These are phyloP conservation scores for Barbus barbus DNA, from an alignment of 2,113 vertebrate species.

Conservation along the genomic window DNA sequence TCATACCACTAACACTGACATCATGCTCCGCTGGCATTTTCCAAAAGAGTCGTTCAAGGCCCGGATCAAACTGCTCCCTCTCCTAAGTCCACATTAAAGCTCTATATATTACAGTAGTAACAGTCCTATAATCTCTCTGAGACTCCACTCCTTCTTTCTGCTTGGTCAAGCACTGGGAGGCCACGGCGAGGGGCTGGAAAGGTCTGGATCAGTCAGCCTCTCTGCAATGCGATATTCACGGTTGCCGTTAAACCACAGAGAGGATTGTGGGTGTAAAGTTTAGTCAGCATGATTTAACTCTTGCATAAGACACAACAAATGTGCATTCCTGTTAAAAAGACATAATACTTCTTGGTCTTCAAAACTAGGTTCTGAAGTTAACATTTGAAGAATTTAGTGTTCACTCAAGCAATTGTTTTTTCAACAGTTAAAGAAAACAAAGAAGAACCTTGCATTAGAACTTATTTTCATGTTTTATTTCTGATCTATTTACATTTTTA, in stretches of 20 bases:
- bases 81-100: slow-evolving; percentile 42
- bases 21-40: slow-evolving; percentile 26
- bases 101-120: slow-evolving; percentile 8
- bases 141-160: slow-evolving; percentile 53
- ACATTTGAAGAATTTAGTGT: neutral
- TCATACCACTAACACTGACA: slow-evolving; percentile 8
- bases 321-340: neutral
- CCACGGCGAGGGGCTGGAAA: slow-evolving; percentile 18
- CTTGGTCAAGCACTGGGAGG: slow-evolving; percentile 62
- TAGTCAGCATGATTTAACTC: slow-evolving; percentile 20
- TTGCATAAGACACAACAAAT: neutral
- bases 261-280: neutral
- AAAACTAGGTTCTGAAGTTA: too few relatives aligned
- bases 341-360: neutral
- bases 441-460: too few relatives aligned
- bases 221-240: slow-evolving; percentile 9
- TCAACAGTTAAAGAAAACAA: too few relatives aligned
- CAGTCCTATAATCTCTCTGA: slow-evolving; percentile 33
- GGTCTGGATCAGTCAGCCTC: slow-evolving; percentile 48
- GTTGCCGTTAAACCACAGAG: neutral
- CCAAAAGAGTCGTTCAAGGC: slow-evolving; percentile 24
- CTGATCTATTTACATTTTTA: too few relatives aligned
- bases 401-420: neutral
- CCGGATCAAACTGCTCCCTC: slow-evolving; percentile 3
- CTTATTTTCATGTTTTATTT: too few relatives aligned